Conservation (phyloP, 2,797 vertebrate genomes). For the Micromesistius poutassou region DNA sequence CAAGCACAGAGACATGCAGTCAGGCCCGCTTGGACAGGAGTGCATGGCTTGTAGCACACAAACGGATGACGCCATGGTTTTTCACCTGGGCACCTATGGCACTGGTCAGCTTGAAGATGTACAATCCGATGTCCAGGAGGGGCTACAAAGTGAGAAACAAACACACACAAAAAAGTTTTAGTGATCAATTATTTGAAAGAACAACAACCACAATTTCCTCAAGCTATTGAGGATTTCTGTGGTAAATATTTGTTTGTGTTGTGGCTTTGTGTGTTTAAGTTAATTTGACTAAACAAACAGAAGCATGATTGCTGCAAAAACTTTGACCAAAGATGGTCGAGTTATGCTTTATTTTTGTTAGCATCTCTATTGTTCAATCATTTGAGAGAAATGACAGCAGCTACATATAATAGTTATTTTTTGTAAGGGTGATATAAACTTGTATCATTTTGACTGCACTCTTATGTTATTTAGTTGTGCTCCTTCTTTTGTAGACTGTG, state of each 20-base stretch:
- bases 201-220: background rate
- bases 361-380: too few relatives aligned
- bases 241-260: too few relatives aligned
- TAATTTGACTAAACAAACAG: background rate
- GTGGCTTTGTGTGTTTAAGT: too few relatives aligned
- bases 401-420: too few relatives aligned
- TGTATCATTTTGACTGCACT: too few relatives aligned
- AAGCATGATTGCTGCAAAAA: background rate
- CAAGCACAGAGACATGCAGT: background rate
- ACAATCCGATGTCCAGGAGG: constrained; percentile 91
- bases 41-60: constrained; percentile 7
- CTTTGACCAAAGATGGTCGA: too few relatives aligned
- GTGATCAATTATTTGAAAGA: background rate
- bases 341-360: too few relatives aligned
- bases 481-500: too few relatives aligned
- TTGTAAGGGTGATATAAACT: too few relatives aligned
- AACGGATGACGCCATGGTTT: background rate
- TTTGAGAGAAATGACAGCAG: too few relatives aligned
- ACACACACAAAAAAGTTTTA: background rate
- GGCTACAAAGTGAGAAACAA: constrained; percentile 71
- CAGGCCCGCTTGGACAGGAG: background rate
- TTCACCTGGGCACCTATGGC: constrained; percentile 93
- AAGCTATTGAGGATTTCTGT: background rate
- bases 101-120: constrained; percentile 94
- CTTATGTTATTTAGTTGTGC: too few relatives aligned